A percentile compares a stretch with the other conserved stretches of the same genome.
Evolutionary conservation across 2,888 invertebrate genomes (phyloP).

Genomic region (Tetramorium bicarinatum): DNA sequence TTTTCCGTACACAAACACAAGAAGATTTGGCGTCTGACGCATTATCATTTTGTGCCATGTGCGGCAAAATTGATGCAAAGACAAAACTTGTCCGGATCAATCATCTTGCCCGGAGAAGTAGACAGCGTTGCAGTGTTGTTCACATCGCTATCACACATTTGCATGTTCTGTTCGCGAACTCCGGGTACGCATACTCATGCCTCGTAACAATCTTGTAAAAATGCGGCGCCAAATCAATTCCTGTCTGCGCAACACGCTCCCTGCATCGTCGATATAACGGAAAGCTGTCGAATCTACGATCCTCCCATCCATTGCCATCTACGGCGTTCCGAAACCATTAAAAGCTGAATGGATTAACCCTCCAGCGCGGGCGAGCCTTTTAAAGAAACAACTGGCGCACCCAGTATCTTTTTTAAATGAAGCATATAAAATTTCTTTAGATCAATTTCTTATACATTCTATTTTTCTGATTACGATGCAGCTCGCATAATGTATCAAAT

Average conservation of each 20-base stretch:
- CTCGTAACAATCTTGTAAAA: slow-evolving; percentile 55
- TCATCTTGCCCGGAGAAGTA: slow-evolving; percentile 60
- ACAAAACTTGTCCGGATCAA: slow-evolving; percentile 59
- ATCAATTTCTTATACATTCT: neutral
- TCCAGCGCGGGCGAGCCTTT: slow-evolving; percentile 23
- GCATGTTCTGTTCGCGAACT: slow-evolving; percentile 55
- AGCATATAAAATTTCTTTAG: neutral
- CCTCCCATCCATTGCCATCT: slow-evolving; percentile 40
- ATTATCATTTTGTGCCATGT: slow-evolving; percentile 11
- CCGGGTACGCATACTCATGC: slow-evolving; percentile 39
- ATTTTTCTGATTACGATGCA: slow-evolving; percentile 13
- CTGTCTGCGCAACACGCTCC: neutral
- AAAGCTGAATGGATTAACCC: slow-evolving; percentile 16
- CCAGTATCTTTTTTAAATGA: neutral
- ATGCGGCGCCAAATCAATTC: slow-evolving; percentile 46
- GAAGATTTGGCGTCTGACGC: neutral
- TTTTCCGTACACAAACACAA: too few relatives aligned
- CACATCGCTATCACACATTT: slow-evolving; percentile 63
- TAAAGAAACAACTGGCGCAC: slow-evolving; percentile 39
- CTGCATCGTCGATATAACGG: slow-evolving; percentile 30
- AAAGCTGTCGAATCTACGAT: slow-evolving; percentile 48
- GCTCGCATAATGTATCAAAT: neutral
- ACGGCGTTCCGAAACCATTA: slow-evolving; percentile 12
- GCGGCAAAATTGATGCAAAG: slow-evolving; percentile 48
- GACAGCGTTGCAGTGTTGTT: slow-evolving; percentile 56